Evolutionary conservation across 1,140 invertebrate species (phyloP).

Genomic region (Ceratosolen solmsi): DNA sequence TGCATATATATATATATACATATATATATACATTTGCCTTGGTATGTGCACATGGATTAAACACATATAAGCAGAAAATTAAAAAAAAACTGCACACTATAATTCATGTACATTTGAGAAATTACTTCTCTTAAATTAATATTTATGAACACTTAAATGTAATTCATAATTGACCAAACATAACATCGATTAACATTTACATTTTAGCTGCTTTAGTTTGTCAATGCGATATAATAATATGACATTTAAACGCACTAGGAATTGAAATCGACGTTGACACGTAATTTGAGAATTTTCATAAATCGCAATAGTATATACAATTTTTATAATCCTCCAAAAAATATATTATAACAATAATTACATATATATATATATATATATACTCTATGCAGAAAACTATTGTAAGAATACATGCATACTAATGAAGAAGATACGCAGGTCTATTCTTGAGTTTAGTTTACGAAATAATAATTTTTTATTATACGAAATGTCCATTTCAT

Average conservation of each 20-base stretch:
- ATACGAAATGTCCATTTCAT: too few relatives aligned
- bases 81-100: conserved; percentile 1
- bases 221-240: not conserved
- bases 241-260: not conserved
- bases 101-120: not conserved
- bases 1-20: not conserved
- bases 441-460: too few relatives aligned
- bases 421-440: too few relatives aligned
- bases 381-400: too few relatives aligned
- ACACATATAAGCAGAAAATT: not conserved
- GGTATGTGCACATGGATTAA: not conserved
- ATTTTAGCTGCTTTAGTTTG: not conserved
- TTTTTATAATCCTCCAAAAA: too few relatives aligned
- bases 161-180: not conserved
- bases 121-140: not conserved
- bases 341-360: too few relatives aligned
- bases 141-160: not conserved
- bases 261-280: not conserved
- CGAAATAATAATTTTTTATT: too few relatives aligned
- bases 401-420: too few relatives aligned
- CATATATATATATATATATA: too few relatives aligned
- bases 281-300: not conserved
- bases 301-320: not conserved
- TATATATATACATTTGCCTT: too few relatives aligned
- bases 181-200: not conserved